phyloP scores from a whole-genome alignment of 2,888 invertebrate species.

The Kryphioiulus occultus region DNA sequence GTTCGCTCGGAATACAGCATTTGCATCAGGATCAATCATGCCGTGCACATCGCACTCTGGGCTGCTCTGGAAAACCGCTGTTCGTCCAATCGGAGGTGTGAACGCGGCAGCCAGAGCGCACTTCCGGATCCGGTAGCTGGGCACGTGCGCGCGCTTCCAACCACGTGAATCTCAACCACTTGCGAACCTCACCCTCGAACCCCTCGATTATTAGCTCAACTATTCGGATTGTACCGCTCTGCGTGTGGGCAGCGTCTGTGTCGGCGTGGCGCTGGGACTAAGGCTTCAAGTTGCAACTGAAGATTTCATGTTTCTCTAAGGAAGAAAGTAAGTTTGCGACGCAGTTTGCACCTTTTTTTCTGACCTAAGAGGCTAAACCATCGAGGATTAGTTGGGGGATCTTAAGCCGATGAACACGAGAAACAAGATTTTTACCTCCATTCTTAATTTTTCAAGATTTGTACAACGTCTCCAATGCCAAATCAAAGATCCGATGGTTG shows the following conservation, averaged over 20 bases:
- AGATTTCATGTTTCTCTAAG: neutral
- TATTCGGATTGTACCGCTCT: neutral
- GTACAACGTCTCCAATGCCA: too few relatives aligned
- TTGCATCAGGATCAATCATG: neutral
- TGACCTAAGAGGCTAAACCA: too few relatives aligned
- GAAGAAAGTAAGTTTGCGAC: neutral
- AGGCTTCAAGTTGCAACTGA: neutral
- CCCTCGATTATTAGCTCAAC: neutral
- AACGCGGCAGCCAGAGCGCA: neutral
- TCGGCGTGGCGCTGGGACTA: constrained; percentile 37
- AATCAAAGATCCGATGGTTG: too few relatives aligned
- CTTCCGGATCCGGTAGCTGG: constrained; percentile 20
- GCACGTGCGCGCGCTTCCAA: neutral
- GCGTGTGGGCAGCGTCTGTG: neutral
- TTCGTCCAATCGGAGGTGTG: neutral
- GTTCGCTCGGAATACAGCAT: neutral
- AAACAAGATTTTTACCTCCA: neutral
- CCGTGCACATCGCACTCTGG: neutral
- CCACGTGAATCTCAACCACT: constrained; percentile 3
- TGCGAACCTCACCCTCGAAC: neutral
- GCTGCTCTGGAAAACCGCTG: neutral
- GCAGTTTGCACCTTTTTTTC: too few relatives aligned
- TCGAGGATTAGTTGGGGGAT: neutral
- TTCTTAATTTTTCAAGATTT: too few relatives aligned
- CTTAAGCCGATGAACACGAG: neutral